Conservation (phyloP, 2,113 vertebrate species). For the Phalacrocorax brasilianus region DNA sequence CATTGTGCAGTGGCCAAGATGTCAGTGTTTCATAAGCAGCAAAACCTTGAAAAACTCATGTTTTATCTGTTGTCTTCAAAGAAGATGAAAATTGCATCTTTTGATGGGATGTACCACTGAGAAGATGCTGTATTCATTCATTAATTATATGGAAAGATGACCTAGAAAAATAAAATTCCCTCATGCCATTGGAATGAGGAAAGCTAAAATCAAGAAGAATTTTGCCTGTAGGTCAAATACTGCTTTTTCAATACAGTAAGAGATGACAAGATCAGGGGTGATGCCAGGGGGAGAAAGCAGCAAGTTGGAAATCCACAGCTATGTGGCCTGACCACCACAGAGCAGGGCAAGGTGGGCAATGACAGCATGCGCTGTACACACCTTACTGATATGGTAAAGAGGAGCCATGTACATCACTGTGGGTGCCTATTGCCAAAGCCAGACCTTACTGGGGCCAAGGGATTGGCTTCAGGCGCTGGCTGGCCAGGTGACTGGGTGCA, state of each 20-base stretch:
- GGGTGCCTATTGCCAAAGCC: neutral
- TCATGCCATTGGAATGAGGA: neutral
- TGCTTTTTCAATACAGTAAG: neutral
- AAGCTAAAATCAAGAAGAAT: neutral
- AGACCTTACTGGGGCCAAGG: neutral
- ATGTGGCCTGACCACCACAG: neutral
- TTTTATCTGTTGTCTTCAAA: neutral
- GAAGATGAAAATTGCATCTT: constrained; percentile 46
- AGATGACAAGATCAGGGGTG: neutral
- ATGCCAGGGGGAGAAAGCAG: neutral
- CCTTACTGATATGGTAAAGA: neutral
- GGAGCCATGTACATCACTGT: neutral
- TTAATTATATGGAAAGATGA: constrained; percentile 20
- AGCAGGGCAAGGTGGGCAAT: neutral
- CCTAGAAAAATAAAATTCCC: constrained; percentile 21
- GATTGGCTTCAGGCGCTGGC: neutral
- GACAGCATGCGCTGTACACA: neutral
- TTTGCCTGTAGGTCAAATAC: neutral
- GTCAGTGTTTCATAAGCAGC: constrained; percentile 42
- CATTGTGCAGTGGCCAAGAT: constrained; percentile 25
- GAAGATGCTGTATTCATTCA: constrained; percentile 35
- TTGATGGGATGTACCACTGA: neutral
- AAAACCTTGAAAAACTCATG: constrained; percentile 16
- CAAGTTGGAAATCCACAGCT: neutral
- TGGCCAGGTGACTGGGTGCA: neutral